A percentile compares a stretch with the other conserved stretches of the same genome.
phyloP scores from a whole-genome alignment of 2,888 invertebrate species.

The Nomada ferruginata region DNA sequence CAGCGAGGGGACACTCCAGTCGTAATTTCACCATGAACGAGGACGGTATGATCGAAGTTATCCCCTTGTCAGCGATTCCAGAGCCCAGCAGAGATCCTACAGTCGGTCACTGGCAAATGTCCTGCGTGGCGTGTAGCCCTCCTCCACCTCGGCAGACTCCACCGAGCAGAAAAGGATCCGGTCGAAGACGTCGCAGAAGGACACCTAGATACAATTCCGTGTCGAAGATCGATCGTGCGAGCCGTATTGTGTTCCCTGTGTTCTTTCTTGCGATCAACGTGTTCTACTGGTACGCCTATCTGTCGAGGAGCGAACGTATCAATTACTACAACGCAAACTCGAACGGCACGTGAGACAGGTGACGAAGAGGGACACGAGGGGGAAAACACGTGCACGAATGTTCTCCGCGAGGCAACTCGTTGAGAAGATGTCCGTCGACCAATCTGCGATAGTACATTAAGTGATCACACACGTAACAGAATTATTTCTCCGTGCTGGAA shows the following conservation, averaged over 20 bases:
- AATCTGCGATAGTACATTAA: conserved; percentile 16
- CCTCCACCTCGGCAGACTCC: conserved; percentile 58
- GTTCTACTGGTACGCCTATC: conserved; percentile 92
- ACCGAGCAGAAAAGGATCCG: conserved; percentile 56
- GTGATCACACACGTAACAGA: background rate
- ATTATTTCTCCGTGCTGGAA: background rate
- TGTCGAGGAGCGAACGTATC: conserved; percentile 87
- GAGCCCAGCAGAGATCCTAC: conserved; percentile 82
- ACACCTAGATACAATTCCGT: conserved; percentile 91
- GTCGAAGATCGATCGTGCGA: conserved; percentile 91
- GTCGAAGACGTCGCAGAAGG: conserved; percentile 82
- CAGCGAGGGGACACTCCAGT: conserved; percentile 35
- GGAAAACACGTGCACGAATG: conserved; percentile 10
- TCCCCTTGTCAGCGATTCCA: conserved; percentile 87
- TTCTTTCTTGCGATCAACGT: conserved; percentile 91
- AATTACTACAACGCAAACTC: conserved; percentile 72
- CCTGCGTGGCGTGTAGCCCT: conserved; percentile 83
- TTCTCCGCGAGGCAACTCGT: background rate
- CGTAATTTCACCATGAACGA: conserved; percentile 70
- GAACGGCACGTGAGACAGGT: conserved; percentile 53
- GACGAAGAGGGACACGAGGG: too few species aligned
- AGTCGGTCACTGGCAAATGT: conserved; percentile 77
- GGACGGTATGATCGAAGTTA: conserved; percentile 86
- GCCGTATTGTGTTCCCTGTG: conserved; percentile 91
- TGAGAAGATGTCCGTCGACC: conserved; percentile 35